phyloP scores from a whole-genome alignment of 2,888 invertebrate genomes.

The Deilephila porcellus region DNA sequence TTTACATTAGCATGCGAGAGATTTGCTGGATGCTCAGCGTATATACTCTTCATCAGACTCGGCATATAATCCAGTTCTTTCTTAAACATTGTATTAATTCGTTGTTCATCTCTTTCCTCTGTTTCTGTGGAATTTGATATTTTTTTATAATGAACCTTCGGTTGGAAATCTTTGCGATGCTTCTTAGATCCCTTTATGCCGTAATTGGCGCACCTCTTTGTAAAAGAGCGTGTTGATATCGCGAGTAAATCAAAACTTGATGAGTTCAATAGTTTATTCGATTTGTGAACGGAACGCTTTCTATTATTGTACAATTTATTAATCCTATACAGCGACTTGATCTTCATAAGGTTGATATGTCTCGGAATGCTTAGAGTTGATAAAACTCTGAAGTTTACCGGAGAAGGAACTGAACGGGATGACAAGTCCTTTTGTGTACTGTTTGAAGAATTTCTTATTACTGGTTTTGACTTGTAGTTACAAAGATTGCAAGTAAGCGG shows the following conservation, averaged over 20 bases:
- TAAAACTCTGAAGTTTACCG: conserved; percentile 56
- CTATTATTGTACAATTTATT: conserved; percentile 49
- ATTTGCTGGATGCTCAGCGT: conserved; percentile 48
- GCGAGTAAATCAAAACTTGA: conserved; percentile 60
- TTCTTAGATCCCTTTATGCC: conserved; percentile 40
- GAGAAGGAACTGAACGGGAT: conserved; percentile 55
- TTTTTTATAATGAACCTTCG: conserved; percentile 49
- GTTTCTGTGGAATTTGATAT: conserved; percentile 42
- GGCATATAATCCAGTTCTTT: conserved; percentile 46
- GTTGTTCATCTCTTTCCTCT: conserved; percentile 33
- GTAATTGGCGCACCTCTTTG: conserved; percentile 53
- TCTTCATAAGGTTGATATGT: conserved; percentile 46
- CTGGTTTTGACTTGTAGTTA: conserved; percentile 39
- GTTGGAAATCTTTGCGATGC: conserved; percentile 48
- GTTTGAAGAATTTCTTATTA: conserved; percentile 33
- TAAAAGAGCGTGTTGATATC: conserved; percentile 61
- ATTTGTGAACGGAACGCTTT: conserved; percentile 45
- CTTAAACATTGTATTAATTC: conserved; percentile 29
- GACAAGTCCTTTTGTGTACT: conserved; percentile 43
- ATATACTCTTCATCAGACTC: conserved; percentile 59
- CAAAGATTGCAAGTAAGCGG: conserved; percentile 45
- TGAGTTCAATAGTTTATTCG: conserved; percentile 45
- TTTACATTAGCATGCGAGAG: conserved; percentile 42
- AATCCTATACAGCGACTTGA: conserved; percentile 40
- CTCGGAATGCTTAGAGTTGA: conserved; percentile 74